These are phyloP conservation scores for Theropithecus gelada DNA, from an alignment of 2,113 vertebrate species.

Conservation along the genomic window DNA sequence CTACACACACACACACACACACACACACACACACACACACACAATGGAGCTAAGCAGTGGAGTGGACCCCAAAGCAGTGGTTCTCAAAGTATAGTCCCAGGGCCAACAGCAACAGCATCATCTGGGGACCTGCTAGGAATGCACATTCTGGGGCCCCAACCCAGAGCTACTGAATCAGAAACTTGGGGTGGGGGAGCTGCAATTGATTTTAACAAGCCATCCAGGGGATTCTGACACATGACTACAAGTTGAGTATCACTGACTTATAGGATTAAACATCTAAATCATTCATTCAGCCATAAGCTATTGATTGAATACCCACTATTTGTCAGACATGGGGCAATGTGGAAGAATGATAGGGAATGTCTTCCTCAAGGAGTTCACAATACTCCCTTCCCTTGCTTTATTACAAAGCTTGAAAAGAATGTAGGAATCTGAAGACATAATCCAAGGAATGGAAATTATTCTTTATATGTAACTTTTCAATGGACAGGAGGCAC, in stretches of 20 bases:
- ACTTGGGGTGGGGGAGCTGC: background rate
- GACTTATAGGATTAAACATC: background rate
- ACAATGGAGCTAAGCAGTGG: background rate
- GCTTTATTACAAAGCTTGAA: background rate
- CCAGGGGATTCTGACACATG: background rate
- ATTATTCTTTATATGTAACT: conserved; percentile 2
- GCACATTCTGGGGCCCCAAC: background rate
- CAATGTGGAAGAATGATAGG: background rate
- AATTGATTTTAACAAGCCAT: background rate
- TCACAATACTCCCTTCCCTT: background rate
- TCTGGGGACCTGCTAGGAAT: background rate
- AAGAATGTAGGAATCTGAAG: conserved; percentile 11
- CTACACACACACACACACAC: too few species aligned
- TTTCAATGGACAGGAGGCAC: conserved; percentile 36
- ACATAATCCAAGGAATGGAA: background rate
- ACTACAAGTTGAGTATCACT: background rate
- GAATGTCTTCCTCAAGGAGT: background rate
- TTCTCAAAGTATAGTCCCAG: background rate
- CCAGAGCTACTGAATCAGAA: background rate
- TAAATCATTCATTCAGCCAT: conserved; percentile 40
- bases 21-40: too few species aligned
- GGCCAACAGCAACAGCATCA: background rate
- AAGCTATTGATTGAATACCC: conserved; percentile 11
- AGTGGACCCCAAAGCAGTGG: background rate
- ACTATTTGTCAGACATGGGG: background rate